Percentiles rank a stretch among this genome's conserved stretches.
Evolutionary conservation across 1,140 invertebrate species (phyloP).

Genomic region (Sitobion miscanthi): DNA sequence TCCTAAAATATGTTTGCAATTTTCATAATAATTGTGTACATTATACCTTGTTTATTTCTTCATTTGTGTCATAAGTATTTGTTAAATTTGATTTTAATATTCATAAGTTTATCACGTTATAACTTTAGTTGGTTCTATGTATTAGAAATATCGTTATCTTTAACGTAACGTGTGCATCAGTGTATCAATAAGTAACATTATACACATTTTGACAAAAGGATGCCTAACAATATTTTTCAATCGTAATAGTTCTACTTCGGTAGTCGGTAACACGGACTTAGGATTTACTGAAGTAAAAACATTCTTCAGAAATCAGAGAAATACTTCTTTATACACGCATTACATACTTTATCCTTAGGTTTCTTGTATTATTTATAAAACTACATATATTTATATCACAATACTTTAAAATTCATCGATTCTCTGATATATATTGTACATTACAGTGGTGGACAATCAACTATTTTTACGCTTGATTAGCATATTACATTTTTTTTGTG

Average conservation of each 20-base stretch:
- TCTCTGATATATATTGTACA: background rate
- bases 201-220: background rate
- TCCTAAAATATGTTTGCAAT: background rate
- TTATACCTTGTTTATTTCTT: too few species aligned
- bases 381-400: background rate
- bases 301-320: background rate
- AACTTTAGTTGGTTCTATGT: background rate
- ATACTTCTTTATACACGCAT: background rate
- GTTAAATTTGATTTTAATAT: background rate
- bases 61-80: too few species aligned
- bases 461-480: background rate
- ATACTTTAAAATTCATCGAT: background rate
- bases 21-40: background rate
- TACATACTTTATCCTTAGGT: background rate
- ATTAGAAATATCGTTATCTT: background rate
- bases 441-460: background rate
- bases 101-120: too few species aligned
- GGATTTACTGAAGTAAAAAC: slow-evolving; percentile 33
- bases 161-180: background rate
- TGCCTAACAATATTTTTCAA: background rate
- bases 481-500: background rate
- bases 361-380: background rate
- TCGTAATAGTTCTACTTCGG: background rate
- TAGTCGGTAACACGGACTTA: background rate
- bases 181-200: background rate